These are phyloP conservation scores for Perccottus glenii DNA, from an alignment of 2,113 vertebrate genomes.

Conservation along the genomic window DNA sequence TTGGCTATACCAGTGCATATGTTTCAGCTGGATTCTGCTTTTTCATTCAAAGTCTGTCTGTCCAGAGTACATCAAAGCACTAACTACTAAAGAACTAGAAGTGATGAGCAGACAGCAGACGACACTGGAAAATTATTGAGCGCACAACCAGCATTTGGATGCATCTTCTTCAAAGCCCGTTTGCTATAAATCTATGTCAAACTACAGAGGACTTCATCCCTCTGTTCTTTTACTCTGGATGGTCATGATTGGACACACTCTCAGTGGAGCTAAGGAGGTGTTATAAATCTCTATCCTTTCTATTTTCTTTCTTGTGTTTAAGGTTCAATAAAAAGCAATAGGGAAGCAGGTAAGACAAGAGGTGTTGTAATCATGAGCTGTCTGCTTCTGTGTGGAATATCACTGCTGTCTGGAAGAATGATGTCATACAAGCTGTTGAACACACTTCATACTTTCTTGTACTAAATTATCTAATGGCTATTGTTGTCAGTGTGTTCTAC, in stretches of 20 bases:
- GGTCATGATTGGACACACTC: conserved; percentile 14
- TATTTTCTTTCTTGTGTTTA: background rate
- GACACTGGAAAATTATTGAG: conserved; percentile 50
- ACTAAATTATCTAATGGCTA: background rate
- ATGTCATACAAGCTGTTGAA: conserved; percentile 38
- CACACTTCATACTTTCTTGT: conserved; percentile 8
- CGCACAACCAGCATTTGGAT: conserved; percentile 37
- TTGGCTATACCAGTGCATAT: background rate
- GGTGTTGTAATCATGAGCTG: conserved; percentile 47
- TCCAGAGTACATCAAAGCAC: conserved; percentile 41
- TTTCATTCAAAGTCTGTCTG: background rate
- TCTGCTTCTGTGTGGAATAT: conserved; percentile 44
- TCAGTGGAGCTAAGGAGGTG: background rate
- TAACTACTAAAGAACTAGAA: conserved; percentile 33
- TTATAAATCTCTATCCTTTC: conserved; percentile 32
- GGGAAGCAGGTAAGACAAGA: conserved; percentile 42
- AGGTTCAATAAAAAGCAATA: conserved; percentile 2
- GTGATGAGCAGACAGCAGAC: conserved; percentile 14
- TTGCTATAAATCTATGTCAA: conserved; percentile 51
- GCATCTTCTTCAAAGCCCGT: conserved; percentile 55
- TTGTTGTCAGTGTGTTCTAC: background rate
- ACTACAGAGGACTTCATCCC: conserved; percentile 47
- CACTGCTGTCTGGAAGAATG: conserved; percentile 23
- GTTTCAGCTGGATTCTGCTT: conserved; percentile 1
- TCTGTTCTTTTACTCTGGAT: conserved; percentile 51